Conservation (phyloP, 1,140 invertebrate genomes). For the Vanessa tameamea region DNA sequence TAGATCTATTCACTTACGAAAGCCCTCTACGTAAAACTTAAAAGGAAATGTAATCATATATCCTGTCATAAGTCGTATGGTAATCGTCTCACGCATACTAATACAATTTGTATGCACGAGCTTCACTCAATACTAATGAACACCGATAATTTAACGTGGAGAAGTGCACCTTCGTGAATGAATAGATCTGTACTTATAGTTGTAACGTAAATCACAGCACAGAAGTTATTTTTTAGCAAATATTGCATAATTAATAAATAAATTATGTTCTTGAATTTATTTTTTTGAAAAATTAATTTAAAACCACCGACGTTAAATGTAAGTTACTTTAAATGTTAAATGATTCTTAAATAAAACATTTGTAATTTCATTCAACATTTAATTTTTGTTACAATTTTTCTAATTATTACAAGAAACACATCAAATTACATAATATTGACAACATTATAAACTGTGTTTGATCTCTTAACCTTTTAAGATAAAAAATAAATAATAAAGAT, state of each 20-base stretch:
- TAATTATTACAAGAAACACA: not conserved
- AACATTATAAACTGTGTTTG: not conserved
- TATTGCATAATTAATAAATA: not conserved
- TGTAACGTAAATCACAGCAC: not conserved
- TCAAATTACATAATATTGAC: not conserved
- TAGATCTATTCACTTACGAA: no score
- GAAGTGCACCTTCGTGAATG: no score
- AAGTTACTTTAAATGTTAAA: not conserved
- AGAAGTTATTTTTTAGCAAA: not conserved
- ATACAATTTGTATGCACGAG: no score
- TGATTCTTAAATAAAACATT: constrained; percentile 1
- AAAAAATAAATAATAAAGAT: not conserved
- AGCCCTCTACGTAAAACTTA: no score
- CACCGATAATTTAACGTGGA: no score
- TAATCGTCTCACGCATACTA: no score
- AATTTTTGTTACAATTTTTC: not conserved
- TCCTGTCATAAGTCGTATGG: no score
- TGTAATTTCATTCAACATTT: not conserved
- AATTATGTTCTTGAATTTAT: not conserved
- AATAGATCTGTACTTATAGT: not conserved
- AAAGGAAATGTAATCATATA: no score
- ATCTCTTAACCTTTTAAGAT: not conserved
- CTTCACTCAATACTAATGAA: no score
- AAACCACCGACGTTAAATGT: not conserved
- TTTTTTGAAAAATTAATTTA: not conserved